These are phyloP conservation scores for Hozukius guyotensis DNA, from an alignment of 2,797 vertebrate genomes.

Conservation along the genomic window DNA sequence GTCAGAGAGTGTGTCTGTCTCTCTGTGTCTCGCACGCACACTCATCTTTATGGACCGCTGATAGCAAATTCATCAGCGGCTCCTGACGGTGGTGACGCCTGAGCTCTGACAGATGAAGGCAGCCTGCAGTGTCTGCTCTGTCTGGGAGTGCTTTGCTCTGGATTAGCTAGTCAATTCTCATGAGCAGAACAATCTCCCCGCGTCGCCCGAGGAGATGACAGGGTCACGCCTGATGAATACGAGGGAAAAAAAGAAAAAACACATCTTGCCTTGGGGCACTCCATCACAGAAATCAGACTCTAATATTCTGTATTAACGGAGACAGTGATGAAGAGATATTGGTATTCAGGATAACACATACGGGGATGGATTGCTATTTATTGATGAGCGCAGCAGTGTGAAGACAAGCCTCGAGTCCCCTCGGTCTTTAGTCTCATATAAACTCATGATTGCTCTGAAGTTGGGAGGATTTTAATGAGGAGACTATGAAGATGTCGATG, in stretches of 20 bases:
- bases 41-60: slow-evolving; percentile 54
- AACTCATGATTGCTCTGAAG: slow-evolving; percentile 15
- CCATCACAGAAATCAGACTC: slow-evolving; percentile 54
- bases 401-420: slow-evolving; percentile 5
- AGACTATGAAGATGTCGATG: not conserved
- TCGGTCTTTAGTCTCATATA: slow-evolving; percentile 6
- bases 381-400: slow-evolving; percentile 30
- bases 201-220: slow-evolving; percentile 62
- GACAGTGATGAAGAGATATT: slow-evolving; percentile 50
- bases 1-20: slow-evolving; percentile 17
- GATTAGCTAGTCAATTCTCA: slow-evolving; percentile 77
- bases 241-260: not conserved
- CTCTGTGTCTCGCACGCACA: slow-evolving; percentile 1
- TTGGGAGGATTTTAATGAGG: slow-evolving; percentile 1
- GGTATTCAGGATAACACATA: slow-evolving; percentile 30
- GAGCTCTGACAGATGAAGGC: slow-evolving; percentile 70
- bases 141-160: slow-evolving; percentile 55
- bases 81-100: slow-evolving; percentile 39
- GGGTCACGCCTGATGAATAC: slow-evolving; percentile 61
- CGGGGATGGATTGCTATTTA: slow-evolving; percentile 38
- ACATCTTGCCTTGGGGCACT: slow-evolving; percentile 49
- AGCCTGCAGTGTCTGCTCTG: slow-evolving; percentile 51
- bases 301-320: slow-evolving; percentile 58
- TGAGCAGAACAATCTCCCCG: slow-evolving; percentile 68
- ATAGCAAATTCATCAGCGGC: slow-evolving; percentile 70